Percentiles rank a stretch among this genome's conserved stretches.
These are phyloP conservation scores for Poecilia wingei DNA, from an alignment of 2,797 vertebrate species.

Conservation along the genomic window DNA sequence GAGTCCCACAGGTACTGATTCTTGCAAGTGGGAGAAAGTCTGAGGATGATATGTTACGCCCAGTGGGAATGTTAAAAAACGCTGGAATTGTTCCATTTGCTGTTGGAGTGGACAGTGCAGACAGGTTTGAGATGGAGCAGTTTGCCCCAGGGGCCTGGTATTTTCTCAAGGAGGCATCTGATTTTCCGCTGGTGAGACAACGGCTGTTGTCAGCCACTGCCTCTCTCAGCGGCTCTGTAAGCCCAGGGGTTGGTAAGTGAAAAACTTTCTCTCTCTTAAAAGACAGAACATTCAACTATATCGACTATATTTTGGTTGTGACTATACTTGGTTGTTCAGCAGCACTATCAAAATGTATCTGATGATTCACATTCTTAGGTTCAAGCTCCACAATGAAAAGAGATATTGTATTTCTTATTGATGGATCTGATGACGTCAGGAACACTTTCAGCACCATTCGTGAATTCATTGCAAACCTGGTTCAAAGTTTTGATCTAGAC, in stretches of 20 bases:
- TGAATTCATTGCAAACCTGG: slow-evolving; percentile 73
- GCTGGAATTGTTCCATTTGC: slow-evolving; percentile 80
- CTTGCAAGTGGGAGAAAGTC: slow-evolving; percentile 86
- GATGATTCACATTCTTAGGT: slow-evolving; percentile 58
- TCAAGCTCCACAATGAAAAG: slow-evolving; percentile 58
- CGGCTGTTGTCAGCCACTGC: slow-evolving; percentile 59
- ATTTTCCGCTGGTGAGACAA: slow-evolving; percentile 72
- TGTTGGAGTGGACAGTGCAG: slow-evolving; percentile 79
- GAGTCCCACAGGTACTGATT: slow-evolving; percentile 87
- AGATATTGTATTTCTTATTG: slow-evolving; percentile 83
- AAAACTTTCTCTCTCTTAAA: slow-evolving; percentile 9
- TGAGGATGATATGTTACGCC: slow-evolving; percentile 76
- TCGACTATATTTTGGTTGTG: not conserved
- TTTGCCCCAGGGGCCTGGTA: slow-evolving; percentile 81
- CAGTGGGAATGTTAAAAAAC: slow-evolving; percentile 75
- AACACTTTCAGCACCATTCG: slow-evolving; percentile 72
- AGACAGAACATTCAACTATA: not conserved
- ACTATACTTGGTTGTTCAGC: not conserved
- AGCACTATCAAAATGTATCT: slow-evolving; percentile 10
- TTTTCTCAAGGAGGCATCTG: slow-evolving; percentile 76
- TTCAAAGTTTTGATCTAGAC: slow-evolving; percentile 70
- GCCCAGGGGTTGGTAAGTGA: slow-evolving; percentile 66
- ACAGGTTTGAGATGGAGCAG: slow-evolving; percentile 79
- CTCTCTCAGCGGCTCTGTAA: slow-evolving; percentile 42
- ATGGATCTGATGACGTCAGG: slow-evolving; percentile 80